phyloP scores from a whole-genome alignment of 2,888 invertebrate species.

The Nemapogon koenigi region DNA sequence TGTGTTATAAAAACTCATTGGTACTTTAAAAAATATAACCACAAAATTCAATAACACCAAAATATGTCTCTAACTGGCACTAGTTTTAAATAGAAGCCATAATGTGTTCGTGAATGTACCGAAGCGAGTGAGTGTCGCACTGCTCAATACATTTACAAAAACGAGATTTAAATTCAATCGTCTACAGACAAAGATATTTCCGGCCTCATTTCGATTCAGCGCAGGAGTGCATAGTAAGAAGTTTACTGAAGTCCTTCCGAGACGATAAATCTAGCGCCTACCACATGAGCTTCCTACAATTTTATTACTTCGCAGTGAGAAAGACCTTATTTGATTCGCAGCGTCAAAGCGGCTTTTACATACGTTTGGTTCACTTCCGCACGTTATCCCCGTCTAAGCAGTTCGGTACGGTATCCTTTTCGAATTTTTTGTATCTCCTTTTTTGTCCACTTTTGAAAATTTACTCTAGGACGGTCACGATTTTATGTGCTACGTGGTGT shows the following conservation, averaged over 20 bases:
- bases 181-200: neutral
- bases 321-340: conserved; percentile 59
- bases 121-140: too few relatives aligned
- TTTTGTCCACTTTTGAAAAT: too few relatives aligned
- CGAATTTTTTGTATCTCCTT: too few relatives aligned
- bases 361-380: conserved; percentile 5
- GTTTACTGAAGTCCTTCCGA: conserved; percentile 21
- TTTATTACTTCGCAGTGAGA: conserved; percentile 45
- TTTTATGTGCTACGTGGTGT: too few relatives aligned
- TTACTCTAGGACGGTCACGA: too few relatives aligned
- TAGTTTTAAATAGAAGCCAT: too few relatives aligned
- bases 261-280: conserved; percentile 49
- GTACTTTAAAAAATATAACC: too few relatives aligned
- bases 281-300: conserved; percentile 61
- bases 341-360: conserved; percentile 45
- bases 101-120: too few relatives aligned
- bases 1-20: too few relatives aligned
- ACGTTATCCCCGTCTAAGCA: conserved; percentile 8
- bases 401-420: too few relatives aligned
- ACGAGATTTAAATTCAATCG: neutral
- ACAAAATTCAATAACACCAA: too few relatives aligned
- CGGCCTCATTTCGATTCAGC: conserved; percentile 4
- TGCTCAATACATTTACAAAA: conserved; percentile 1
- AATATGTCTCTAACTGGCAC: too few relatives aligned
- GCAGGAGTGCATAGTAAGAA: conserved; percentile 3